Evolutionary conservation across 1,140 invertebrate genomes (phyloP), one percentile per base, ranked within the genome.

Genomic region (Drosophila kepulauana): DNA sequence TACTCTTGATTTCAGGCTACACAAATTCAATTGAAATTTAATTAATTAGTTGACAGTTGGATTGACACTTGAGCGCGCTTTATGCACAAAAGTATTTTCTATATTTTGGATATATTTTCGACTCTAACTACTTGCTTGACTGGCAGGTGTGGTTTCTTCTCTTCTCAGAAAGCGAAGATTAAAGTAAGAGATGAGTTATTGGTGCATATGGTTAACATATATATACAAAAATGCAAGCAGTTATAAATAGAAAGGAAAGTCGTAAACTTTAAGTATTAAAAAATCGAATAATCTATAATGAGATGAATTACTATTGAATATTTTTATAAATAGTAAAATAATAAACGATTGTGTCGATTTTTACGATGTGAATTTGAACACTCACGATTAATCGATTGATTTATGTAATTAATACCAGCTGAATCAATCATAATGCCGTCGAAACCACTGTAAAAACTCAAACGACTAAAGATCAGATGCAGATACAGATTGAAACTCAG

Each of bases 1-100:
- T 41, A 43, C 61, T 54, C 45, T 70, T 66, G 52, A 62, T 79
- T 78, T 87, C 76, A 78, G 73, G 71, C 66, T 85, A 76, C 78
- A 81, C 66, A 85, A 85, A 85, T 89, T 89, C 85, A 89, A 89
- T 89, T 89, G 85, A 89, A 89, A 89, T 89, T 89, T 89, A 89
- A 89, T 89, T 89, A 89, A 89, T 89, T 89, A 89, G 85, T 90
- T 85, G 85, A 89, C 85, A 89, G 85, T 79, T 58, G 86, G 86
- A 89, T 90, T 89, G 85, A 85, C 86, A 81, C 63, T 69, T 67
- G 81, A 81, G 78, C 78, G 81, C 78, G 85, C 85, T 85, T 77
- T 68, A 65, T 52, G 8, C 8, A 78, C 38, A 30, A 58, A 72
- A 52, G 57, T 43, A 57, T 58, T 67, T 58, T 62, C 15, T 70